These are phyloP conservation scores for Drosophila pruinosa DNA, from an alignment of 1,140 invertebrate species.

Conservation along the genomic window DNA sequence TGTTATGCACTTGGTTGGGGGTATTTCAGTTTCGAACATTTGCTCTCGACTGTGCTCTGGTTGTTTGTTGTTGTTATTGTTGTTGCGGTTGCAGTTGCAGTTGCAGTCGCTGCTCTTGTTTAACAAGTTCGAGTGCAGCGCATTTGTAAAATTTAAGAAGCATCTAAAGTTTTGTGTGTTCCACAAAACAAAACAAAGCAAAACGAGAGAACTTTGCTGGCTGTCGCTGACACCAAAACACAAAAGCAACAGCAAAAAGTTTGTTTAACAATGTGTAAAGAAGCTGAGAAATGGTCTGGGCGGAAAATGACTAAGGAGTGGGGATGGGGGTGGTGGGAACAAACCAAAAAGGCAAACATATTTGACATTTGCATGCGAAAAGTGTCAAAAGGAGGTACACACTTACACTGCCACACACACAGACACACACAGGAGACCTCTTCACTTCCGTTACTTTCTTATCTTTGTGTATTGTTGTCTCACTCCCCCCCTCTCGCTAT, in stretches of 20 bases:
- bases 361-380: conserved; percentile 78
- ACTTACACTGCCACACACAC: conserved; percentile 27
- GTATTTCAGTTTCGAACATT: conserved; percentile 12
- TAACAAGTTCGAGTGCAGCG: conserved; percentile 78
- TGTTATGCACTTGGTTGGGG: too few relatives aligned
- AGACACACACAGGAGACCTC: not conserved
- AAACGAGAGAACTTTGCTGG: conserved; percentile 66
- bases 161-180: conserved; percentile 60
- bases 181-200: conserved; percentile 39
- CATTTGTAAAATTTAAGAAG: conserved; percentile 76
- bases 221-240: conserved; percentile 74
- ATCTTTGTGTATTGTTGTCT: conserved; percentile 47
- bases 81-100: conserved; percentile 17
- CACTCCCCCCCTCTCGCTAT: not conserved
- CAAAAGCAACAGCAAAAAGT: conserved; percentile 65
- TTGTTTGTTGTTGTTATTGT: conserved; percentile 34
- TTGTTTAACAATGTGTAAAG: conserved; percentile 73
- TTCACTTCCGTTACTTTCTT: conserved; percentile 52
- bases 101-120: conserved; percentile 43
- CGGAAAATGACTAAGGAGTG: conserved; percentile 4
- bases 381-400: conserved; percentile 67
- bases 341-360: conserved; percentile 66
- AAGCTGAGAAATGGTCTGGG: conserved; percentile 34
- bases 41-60: too few relatives aligned
- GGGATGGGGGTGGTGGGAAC: conserved; percentile 1